Base-by-base conservation (phyloP, 2,797 vertebrate species). In the Heteromormyrus szaboi region DNA sequence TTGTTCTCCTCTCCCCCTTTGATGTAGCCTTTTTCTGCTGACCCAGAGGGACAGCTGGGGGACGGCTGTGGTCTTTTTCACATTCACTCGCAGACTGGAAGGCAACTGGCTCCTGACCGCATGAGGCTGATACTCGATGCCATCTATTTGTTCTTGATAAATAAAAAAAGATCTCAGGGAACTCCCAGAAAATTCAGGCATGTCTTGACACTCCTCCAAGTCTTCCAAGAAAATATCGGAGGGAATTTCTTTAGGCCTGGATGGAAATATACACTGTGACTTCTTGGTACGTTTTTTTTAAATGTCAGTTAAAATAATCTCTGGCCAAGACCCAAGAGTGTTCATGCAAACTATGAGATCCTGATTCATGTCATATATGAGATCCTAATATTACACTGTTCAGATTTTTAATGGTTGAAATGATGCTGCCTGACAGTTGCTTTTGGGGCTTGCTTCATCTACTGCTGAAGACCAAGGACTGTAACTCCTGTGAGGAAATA, bases 41-140 rank as follows among this genome's bases (percentile, higher is more conserved):
- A 96, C 94, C 94, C 89, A 89, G 91, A 90, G 90, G 89, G 91
- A 93, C 94, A 94, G 93, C 94, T 95, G 95, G 87, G 91, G 92
- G 92, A 92, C 93, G 89, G 90, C 91, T 91, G 92, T 90, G 90
- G 93, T 90, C 90, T 91, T 90, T 92, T 93, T 92, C 90, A 91
- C 93, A 92, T 94, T 92, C 91, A 92, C 91, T 88, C 81, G 87
- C 89, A 92, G 90, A 59, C 46, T 88, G 92, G 92, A 91, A 89
- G 91, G 93, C 91, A 92, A 90, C 93, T 89, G 44, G 56, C 91
- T 90, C 91, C 83, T 86, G 54, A 91, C 93, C 92, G 92, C 93
- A 93, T 93, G 92, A 93, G 91, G 93, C 89, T 92, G 92, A 94
- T 92, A 94, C 90, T 91, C 86, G 65, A 93, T 89, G 89, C 91